These are phyloP conservation scores for Hyposmocoma kahamanoa DNA, from an alignment of 1,140 invertebrate genomes.

Conservation along the genomic window DNA sequence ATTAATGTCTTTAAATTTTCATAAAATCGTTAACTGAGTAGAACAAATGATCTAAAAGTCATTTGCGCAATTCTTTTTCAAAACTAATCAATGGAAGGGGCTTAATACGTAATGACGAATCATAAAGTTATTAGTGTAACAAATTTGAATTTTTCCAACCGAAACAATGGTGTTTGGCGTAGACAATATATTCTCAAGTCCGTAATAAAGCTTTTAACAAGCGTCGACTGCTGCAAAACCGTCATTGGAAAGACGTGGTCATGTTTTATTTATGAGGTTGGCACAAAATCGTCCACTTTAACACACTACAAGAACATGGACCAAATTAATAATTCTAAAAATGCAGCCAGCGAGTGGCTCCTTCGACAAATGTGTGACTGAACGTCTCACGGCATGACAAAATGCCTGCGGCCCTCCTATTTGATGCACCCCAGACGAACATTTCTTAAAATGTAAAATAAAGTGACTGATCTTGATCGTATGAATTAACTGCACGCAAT, in stretches of 20 bases:
- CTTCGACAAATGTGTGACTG: conserved; percentile 46
- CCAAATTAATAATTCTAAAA: conserved; percentile 70
- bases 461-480: background rate
- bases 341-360: conserved; percentile 47
- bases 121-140: no score
- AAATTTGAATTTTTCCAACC: no score
- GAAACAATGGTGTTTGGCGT: conserved; percentile 19
- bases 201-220: conserved; percentile 48
- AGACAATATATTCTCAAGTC: no score
- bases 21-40: no score
- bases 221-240: conserved; percentile 40
- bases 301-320: conserved; percentile 58
- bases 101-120: no score
- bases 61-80: no score
- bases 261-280: conserved; percentile 65
- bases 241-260: conserved; percentile 25
- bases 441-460: conserved; percentile 2
- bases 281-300: conserved; percentile 57
- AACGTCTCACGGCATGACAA: conserved; percentile 25
- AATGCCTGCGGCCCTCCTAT: conserved; percentile 25
- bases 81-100: no score
- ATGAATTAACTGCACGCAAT: background rate
- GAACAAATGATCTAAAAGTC: no score
- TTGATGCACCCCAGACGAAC: conserved; percentile 13
- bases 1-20: no score